Base-by-base conservation (phyloP, 2,888 invertebrate genomes). In the Physocephala rufipes region DNA sequence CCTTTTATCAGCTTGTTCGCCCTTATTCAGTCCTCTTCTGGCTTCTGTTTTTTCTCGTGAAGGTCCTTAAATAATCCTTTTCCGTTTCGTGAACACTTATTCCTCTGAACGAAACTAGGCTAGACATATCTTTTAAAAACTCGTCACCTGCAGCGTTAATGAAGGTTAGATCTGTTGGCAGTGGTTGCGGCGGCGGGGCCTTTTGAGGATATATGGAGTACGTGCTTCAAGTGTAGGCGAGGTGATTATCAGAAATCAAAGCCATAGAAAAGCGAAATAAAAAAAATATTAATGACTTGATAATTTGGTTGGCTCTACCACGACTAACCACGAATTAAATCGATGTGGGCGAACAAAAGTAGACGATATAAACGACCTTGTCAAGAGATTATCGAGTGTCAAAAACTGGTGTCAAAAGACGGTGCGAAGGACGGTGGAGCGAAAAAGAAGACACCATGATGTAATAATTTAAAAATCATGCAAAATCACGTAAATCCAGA, bases 221-320 rank as follows among this genome's bases (percentile, higher is more conserved):
- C 65, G 65, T 66, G 65, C 65, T 21, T 43, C 30, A n/a, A 36
- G 15, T 36, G 30, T 51, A 51, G 51, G 30, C 36, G 53, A 66
- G 21, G 21, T 28, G 65, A 66, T 66, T 26, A 66, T 66, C 53
- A 26, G 15, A 5, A 24, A 63, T n/a, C 16, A 7, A 21, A 19
- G 7, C 63, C 45, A 45, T 21, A 24, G 15, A 63, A 15, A 1
- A 63, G 2, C 47, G n/a, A n/a, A n/a, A n/a, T n/a, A n/a, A 59
- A 15, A 45, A 47, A 55, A 55, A 55, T 55, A 2, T 1, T 16
- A 16, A 47, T 45, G 24, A 26, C 21, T 63, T 63, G 24, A 62
- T 63, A 47, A 28, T 24, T 58, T 58, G 9, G 9, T n/a, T 24
- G 16, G 28, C 58, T 13, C 24, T 0, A 12, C 55, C 26, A 28